Evolutionary conservation across 1,140 invertebrate genomes (phyloP), one percentile per base, ranked within the genome.

Genomic region (Drosophila ogumai): DNA sequence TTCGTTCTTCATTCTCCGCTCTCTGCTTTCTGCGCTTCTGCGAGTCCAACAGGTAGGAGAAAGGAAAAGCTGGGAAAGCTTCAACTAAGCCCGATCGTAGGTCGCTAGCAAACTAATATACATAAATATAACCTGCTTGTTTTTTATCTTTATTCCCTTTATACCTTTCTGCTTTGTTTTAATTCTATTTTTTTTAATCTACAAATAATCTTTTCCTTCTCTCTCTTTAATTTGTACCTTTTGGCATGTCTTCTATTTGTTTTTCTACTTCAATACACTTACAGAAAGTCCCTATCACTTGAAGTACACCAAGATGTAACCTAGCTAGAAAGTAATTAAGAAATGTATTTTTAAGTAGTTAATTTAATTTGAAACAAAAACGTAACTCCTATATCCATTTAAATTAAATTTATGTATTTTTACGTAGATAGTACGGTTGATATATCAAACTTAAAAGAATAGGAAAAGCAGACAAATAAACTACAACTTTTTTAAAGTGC

Each of bases 91-190:
- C 58, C 36, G 44, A 68, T 31, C 36, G 61, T 34, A 67, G 66
- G 66, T 67, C 44, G 66, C 69, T 43, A 72, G 69, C 66, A 28
- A 64, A 72, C 69, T 72, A 72, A 72, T 58, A 28, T 12, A 6
- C 28, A 72, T 38, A 54, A 19, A 6, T 49, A 72, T 54, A 54
- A 38, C 34, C 13, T 72, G 68, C 68, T 72, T 72, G 44, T 31
- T 72, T 28, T 32, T 36, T 28, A 22, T 17, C 15, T 41, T 41
- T 47, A n/a, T 12, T 58, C 50, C 50, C 31, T 71, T 47, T n/a
- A n/a, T 6, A 15, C 32, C 34, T 22, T 38, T 34, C 32, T 36
- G 32, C 32, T 54, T 41, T 43, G 49, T 41, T 47, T 59, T 38
- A 31, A 8, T 40, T 41, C n/a, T 12, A 9, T 49, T 4, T 10